Evolutionary conservation across 2,113 vertebrate genomes (phyloP).

Genomic region (Merops nubicus): DNA sequence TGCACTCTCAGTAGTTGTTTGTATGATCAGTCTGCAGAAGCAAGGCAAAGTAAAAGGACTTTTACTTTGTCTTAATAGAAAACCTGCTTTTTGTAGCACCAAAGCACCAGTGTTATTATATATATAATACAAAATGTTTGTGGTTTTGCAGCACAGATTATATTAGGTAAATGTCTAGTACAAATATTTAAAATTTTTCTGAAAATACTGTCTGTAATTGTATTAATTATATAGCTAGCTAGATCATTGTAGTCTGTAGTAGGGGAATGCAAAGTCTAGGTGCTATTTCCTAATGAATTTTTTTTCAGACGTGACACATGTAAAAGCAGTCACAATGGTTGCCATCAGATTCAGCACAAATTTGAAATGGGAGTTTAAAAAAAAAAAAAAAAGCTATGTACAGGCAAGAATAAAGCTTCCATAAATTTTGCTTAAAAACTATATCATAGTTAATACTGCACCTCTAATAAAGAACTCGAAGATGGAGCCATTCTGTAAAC

Average conservation of each 20-base stretch:
- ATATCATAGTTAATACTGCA: background rate
- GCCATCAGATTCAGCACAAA: background rate
- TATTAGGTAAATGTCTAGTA: background rate
- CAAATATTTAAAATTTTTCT: background rate
- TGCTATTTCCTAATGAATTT: background rate
- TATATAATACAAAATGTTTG: background rate
- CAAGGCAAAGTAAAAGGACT: background rate
- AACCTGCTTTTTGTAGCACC: background rate
- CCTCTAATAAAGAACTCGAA: background rate
- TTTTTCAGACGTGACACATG: background rate
- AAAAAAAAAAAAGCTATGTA: background rate
- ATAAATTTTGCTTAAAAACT: background rate
- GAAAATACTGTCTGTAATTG: background rate
- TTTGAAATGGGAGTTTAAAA: background rate
- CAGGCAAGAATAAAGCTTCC: background rate
- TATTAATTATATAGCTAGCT: background rate
- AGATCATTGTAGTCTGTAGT: background rate
- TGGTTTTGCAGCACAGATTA: background rate
- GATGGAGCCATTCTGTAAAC: background rate
- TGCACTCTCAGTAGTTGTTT: background rate
- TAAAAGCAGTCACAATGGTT: background rate
- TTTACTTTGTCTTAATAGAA: background rate
- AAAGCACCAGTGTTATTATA: background rate
- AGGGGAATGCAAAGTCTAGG: background rate
- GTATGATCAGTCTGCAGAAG: background rate